Evolutionary conservation across 2,888 invertebrate species (phyloP).

Genomic region (Bellardia bayeri): DNA sequence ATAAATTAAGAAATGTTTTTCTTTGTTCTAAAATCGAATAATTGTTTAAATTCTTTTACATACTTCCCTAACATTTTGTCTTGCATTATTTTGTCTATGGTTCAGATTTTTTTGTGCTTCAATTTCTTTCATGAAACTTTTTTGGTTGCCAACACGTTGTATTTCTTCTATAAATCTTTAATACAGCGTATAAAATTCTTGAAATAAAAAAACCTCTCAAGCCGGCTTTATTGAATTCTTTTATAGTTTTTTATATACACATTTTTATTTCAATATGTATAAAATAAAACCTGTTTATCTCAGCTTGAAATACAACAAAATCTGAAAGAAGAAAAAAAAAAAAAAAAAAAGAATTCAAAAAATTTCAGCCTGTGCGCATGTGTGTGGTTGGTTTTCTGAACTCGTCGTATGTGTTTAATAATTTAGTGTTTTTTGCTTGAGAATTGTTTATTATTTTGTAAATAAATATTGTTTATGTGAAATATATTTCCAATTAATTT

Average conservation of each 20-base stretch:
- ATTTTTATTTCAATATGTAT: background rate
- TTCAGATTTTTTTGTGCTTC: background rate
- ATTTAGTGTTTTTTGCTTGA: background rate
- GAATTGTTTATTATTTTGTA: slow-evolving; percentile 8
- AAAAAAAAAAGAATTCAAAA: slow-evolving; percentile 51
- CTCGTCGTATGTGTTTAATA: background rate
- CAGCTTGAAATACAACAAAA: slow-evolving; percentile 21
- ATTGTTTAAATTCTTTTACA: background rate
- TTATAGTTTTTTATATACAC: background rate
- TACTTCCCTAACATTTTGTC: background rate
- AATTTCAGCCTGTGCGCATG: slow-evolving; percentile 36
- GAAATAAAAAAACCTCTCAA: slow-evolving; percentile 17
- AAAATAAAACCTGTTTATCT: slow-evolving; percentile 40
- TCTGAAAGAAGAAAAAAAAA: slow-evolving; percentile 25
- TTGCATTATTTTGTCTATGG: background rate
- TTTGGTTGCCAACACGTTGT: background rate
- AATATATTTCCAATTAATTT: slow-evolving; percentile 8
- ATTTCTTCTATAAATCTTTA: slow-evolving; percentile 1
- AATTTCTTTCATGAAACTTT: background rate
- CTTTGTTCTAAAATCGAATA: no score
- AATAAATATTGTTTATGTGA: slow-evolving; percentile 35
- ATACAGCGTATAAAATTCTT: slow-evolving; percentile 30
- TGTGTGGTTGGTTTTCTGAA: background rate
- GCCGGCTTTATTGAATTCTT: slow-evolving; percentile 37
- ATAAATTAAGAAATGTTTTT: no score